Percentiles rank a stretch among this genome's conserved stretches.
phyloP scores from a whole-genome alignment of 2,797 vertebrate species.

The Halcyon smyrnensis region DNA sequence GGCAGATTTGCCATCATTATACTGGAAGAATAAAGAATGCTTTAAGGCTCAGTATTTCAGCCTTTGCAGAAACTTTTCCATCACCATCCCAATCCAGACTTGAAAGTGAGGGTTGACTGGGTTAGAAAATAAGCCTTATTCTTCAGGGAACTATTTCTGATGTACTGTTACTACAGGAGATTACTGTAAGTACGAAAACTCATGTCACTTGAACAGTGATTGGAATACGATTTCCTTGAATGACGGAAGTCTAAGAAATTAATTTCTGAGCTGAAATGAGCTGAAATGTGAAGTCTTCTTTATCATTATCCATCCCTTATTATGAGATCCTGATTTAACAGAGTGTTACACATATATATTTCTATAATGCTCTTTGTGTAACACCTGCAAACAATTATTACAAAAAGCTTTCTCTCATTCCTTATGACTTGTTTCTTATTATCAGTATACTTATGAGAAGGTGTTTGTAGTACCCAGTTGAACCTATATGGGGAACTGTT shows the following conservation, averaged over 20 bases:
- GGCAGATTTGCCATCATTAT: conserved; percentile 27
- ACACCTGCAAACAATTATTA: conserved; percentile 50
- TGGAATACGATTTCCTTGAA: conserved; percentile 36
- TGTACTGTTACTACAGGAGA: conserved; percentile 31
- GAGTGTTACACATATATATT: background rate
- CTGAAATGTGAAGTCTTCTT: background rate
- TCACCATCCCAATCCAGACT: conserved; percentile 44
- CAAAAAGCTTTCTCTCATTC: conserved; percentile 2
- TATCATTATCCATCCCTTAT: background rate
- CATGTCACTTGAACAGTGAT: conserved; percentile 44
- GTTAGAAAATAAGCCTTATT: conserved; percentile 44
- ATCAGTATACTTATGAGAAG: background rate
- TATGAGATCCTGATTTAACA: conserved; percentile 19
- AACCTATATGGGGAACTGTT: background rate
- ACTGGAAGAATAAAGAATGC: conserved; percentile 57
- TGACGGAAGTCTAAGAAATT: conserved; percentile 27
- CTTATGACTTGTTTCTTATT: background rate
- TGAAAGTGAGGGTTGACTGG: conserved; percentile 49
- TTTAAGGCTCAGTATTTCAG: conserved; percentile 47
- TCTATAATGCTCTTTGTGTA: conserved; percentile 15
- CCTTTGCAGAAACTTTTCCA: conserved; percentile 30
- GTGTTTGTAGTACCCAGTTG: background rate
- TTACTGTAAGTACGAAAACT: conserved; percentile 49
- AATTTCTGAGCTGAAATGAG: background rate
- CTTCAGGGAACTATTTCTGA: conserved; percentile 41